Evolutionary conservation across 2,888 invertebrate species (phyloP).

Genomic region (Sphecodes monilicornis): DNA sequence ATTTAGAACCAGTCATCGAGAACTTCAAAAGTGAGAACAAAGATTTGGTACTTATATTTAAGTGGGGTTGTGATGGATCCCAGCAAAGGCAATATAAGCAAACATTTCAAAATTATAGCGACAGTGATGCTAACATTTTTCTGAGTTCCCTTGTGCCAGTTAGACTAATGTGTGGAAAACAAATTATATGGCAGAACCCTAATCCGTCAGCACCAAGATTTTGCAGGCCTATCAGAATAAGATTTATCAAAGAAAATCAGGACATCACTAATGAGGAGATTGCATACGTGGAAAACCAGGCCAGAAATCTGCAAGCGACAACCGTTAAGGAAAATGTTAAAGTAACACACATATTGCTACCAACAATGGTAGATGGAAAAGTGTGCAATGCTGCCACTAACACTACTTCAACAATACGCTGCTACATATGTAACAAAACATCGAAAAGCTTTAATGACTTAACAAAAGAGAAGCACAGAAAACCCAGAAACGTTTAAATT

Average conservation of each 20-base stretch:
- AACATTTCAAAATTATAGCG: not conserved
- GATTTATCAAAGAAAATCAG: not conserved
- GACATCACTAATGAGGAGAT: not conserved
- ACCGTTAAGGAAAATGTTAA: not conserved
- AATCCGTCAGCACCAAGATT: not conserved
- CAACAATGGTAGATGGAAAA: not conserved
- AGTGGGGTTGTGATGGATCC: not conserved
- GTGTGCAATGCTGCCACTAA: not conserved
- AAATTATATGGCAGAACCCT: slow-evolving; percentile 2
- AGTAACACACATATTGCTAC: not conserved
- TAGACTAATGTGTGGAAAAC: too few relatives aligned
- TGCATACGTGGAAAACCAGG: not conserved
- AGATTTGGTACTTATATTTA: not conserved
- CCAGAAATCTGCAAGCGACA: not conserved
- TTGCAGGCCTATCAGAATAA: slow-evolving; percentile 16
- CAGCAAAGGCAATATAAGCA: not conserved
- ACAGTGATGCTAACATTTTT: too few relatives aligned
- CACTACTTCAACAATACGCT: not conserved
- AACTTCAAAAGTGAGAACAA: not conserved
- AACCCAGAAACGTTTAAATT: not conserved
- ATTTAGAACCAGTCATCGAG: not conserved
- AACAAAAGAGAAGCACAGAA: too few relatives aligned
- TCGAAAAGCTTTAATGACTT: not conserved
- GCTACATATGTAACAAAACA: not conserved
- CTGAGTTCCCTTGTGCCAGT: too few relatives aligned